Base-by-base conservation (phyloP, 1,140 invertebrate genomes). In the Drosophila sechellia region DNA sequence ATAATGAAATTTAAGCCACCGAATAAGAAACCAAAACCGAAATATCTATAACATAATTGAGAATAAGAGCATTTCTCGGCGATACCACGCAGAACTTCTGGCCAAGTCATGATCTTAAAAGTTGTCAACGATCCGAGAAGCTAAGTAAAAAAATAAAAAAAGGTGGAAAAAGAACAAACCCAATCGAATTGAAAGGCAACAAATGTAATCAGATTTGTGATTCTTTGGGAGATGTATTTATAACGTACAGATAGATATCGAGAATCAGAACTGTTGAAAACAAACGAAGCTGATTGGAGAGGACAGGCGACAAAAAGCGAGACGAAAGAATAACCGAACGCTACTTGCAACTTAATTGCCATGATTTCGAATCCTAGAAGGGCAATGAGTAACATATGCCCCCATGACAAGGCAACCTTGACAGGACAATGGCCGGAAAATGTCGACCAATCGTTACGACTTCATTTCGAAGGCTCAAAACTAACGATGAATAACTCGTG, bases 11-110 rank as follows among this genome's bases (percentile, higher is more conserved):
- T 84, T 81, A 87, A 87, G 83, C 76, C 70, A 66, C 80, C 53
- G 69, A 71, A 71, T 70, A 49, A 57, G 66, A 49, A 70, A 70
- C 64, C 50, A 45, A 71, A 45, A 49, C 43, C 64, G 53, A 73
- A 71, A 74, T 78, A 79, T 84, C 80, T 77, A 89, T 89, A 89
- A 69, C 84, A 90, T 89, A 89, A 89, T 89, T 89, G 84, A 89
- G 85, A 89, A 89, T 89, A 89, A 89, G 85, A 89, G 84, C 84
- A 87, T 87, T 86, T 81, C 78, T 81, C 72, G 54, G 17, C 48
- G 37, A 43, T 15, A 58, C 27, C 60, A 43, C 13, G 27, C 60
- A 1, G 20, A 40, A 56, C 25, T 83, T 75, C 59, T 77, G 37
- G 75, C 39, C 79, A 78, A 89, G 84, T 89, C 84, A 89, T 89